Conservation (phyloP, 2,888 invertebrate species). For the Cephus spinipes region DNA sequence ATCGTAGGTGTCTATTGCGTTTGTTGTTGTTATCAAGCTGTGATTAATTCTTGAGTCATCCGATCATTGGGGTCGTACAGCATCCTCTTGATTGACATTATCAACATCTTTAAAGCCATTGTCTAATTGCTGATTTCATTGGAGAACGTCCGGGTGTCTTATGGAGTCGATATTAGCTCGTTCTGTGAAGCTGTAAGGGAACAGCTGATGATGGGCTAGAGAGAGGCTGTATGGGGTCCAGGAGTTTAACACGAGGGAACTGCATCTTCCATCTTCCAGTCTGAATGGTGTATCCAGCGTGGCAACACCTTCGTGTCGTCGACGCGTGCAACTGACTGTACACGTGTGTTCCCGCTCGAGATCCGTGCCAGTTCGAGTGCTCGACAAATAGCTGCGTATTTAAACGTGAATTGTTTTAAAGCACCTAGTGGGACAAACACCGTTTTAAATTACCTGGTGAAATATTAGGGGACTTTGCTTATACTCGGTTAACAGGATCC, state of each 20-base stretch:
- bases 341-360: constrained; percentile 9
- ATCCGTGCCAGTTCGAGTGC: constrained; percentile 13
- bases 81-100: background rate
- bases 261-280: constrained; percentile 23
- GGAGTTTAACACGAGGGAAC: constrained; percentile 9
- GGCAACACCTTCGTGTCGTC: constrained; percentile 22
- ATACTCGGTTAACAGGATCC: background rate
- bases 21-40: background rate
- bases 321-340: constrained; percentile 9
- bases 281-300: constrained; percentile 21
- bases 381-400: constrained; percentile 17
- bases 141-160: background rate
- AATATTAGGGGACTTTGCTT: background rate
- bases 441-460: constrained; percentile 7
- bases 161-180: background rate
- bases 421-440: background rate
- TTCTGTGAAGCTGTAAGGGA: constrained; percentile 1
- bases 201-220: constrained; percentile 4
- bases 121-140: background rate
- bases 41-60: background rate
- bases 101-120: background rate
- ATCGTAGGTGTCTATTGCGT: background rate
- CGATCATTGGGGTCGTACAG: background rate
- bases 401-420: constrained; percentile 10
- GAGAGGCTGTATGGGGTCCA: background rate